phyloP scores from a whole-genome alignment of 2,113 vertebrate species.

The Entosphenus tridentatus region DNA sequence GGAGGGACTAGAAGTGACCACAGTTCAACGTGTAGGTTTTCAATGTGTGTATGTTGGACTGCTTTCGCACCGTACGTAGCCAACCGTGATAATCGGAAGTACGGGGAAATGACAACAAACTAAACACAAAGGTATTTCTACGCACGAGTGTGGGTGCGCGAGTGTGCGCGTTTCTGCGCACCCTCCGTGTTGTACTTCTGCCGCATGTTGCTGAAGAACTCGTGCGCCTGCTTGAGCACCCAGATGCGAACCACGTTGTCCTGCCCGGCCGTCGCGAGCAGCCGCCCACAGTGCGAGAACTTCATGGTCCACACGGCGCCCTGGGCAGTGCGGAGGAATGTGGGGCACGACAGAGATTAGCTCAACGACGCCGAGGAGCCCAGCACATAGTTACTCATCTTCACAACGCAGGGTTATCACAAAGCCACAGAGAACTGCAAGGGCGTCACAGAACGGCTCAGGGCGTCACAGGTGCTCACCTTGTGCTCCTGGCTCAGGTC shows the following conservation, averaged over 20 bases:
- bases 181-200: slow-evolving; percentile 98
- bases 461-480: slow-evolving; percentile 25
- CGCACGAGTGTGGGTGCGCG: no score
- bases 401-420: not conserved
- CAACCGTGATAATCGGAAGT: no score
- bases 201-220: slow-evolving; percentile 97
- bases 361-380: not conserved
- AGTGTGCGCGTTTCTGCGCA: slow-evolving; percentile 14
- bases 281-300: slow-evolving; percentile 81
- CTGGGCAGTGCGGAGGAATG: slow-evolving; percentile 20
- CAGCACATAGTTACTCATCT: not conserved
- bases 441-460: not conserved
- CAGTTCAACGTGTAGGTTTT: no score
- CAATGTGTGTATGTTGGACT: no score
- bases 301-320: slow-evolving; percentile 99
- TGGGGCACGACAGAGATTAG: no score
- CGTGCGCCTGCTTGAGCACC: slow-evolving; percentile 86
- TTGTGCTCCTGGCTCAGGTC: slow-evolving; percentile 93
- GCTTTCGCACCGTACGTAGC: no score
- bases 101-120: slow-evolving; percentile 4
- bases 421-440: not conserved
- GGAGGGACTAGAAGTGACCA: no score
- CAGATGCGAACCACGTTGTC: slow-evolving; percentile 93
- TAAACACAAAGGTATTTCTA: not conserved
- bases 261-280: slow-evolving; percentile 79